Base-by-base conservation (phyloP, 2,797 vertebrate genomes). In the Coregonus sp. region DNA sequence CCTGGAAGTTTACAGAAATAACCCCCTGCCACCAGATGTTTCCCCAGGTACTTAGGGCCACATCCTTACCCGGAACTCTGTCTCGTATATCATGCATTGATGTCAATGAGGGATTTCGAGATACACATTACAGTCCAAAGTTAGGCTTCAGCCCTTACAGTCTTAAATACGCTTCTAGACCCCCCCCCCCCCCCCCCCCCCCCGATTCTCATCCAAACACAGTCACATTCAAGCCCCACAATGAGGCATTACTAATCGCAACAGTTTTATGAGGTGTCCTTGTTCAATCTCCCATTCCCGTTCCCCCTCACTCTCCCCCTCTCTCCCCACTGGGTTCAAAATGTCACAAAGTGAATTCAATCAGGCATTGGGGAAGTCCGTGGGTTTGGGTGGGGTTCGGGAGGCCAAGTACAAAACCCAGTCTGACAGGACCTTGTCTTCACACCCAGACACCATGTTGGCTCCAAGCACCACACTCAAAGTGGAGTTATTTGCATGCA, bases 151-250 rank as follows among this genome's bases (percentile, higher is more conserved):
- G 56, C 56, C 56, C 18, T n/a, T n/a, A 59, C 54, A 72, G 80
- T 16, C 18, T 63, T n/a, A 16, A 56, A 75, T 25, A 40, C 14
- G 25, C 51, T 70, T 59, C 67, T 59, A 9, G 59, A 59, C 25
- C 25, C 25, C 25, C 25, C 25, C 25, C 25, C 89, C 89, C 25
- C 25, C 25, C 89, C 25, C 25, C 25, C 25, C 25, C 25, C 25
- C 25, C 89, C 89, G 86, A 86, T 80, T 78, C 84, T 82, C 73
- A 82, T 75, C 80, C 85, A 80, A 85, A 84, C 88, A 93, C 91
- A 35, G 35, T 72, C 86, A 84, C 90, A 93, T 92, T 93, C 87
- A 91, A 81, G 67, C 68, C 70, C 67, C 82, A 94, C 92, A 94
- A 91, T 89, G 89, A 88, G 33, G 83, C 91, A 82, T 90, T 94